phyloP scores from a whole-genome alignment of 2,797 vertebrate genomes.

The Neopelma chrysocephalum region DNA sequence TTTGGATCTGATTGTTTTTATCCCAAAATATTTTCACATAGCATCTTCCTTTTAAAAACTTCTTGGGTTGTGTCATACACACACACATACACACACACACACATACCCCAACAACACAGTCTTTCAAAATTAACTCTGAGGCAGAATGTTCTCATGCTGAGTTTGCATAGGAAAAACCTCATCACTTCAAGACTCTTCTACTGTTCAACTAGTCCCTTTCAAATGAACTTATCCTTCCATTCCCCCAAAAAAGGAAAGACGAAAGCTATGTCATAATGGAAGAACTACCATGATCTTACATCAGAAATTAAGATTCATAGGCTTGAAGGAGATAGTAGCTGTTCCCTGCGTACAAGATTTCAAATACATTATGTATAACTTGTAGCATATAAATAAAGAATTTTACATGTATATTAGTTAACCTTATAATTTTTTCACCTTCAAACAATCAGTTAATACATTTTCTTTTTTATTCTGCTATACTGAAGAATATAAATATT shows the following conservation, averaged over 20 bases:
- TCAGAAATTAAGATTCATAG: not conserved
- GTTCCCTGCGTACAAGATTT: not conserved
- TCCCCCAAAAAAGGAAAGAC: not conserved
- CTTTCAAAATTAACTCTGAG: not conserved
- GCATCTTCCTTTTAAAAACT: not conserved
- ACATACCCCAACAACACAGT: not conserved
- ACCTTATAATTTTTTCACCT: not conserved
- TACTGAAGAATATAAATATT: not conserved
- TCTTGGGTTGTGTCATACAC: not conserved
- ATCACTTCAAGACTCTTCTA: not conserved
- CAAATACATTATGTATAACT: not conserved
- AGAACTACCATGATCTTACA: not conserved
- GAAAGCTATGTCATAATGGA: not conserved
- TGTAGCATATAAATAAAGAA: not conserved
- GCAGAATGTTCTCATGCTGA: not conserved
- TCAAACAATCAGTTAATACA: not conserved
- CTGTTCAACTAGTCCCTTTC: not conserved
- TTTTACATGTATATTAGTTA: not conserved
- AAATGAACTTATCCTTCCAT: not conserved
- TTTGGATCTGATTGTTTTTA: not conserved
- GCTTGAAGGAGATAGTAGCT: not conserved
- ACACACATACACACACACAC: not conserved
- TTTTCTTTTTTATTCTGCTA: not conserved
- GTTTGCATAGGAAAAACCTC: not conserved
- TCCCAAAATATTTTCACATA: not conserved